Base-by-base conservation (phyloP, 2,113 vertebrate genomes). In the Camelus bactrianus region DNA sequence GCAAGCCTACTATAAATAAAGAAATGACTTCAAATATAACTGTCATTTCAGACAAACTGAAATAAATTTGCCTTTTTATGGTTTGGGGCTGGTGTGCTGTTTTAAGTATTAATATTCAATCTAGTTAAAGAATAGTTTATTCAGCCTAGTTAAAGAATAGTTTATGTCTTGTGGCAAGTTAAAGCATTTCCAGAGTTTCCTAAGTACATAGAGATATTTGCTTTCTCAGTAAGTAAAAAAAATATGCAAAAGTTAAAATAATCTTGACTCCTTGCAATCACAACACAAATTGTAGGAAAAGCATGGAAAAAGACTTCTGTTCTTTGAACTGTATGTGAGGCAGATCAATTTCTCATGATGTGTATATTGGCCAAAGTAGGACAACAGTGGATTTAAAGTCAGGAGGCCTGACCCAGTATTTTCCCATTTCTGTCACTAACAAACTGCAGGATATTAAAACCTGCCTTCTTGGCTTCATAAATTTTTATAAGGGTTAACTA, bases 171-270 rank as follows among this genome's bases (percentile, higher is more conserved):
- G 22, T 8, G 94, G 28, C n/a, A 58, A 95, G 77, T 83, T 92
- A 96, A 93, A 97, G 20, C 5, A 28, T 93, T 96, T 89, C 9
- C 17, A 95, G 67, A 92, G 58, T 87, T 89, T 91, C 16, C 30
- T 93, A 95, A 82, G 86, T 95, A 11, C 15, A 76, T 32, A 95
- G 72, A 76, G 32, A 72, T 77, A 73, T n/a, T 80, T 92, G 17
- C 28, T 90, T 52, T 96, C 91, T 93, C 30, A 94, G 10, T 54
- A 73, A 87, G 62, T 92, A 62, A 91, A 89, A 82, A 67, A 58
- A 89, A 16, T 30, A 77, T 8, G 67, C 17, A 35, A 77, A 91
- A 30, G 7, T 72, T 87, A 86, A 89, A 79, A 65, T 73, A 85
- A 95, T 77, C 24, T 88, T 79, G 22, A 67, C 6, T 48, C 26